phyloP scores from a whole-genome alignment of 2,888 invertebrate genomes.

The Polyploca ridens region DNA sequence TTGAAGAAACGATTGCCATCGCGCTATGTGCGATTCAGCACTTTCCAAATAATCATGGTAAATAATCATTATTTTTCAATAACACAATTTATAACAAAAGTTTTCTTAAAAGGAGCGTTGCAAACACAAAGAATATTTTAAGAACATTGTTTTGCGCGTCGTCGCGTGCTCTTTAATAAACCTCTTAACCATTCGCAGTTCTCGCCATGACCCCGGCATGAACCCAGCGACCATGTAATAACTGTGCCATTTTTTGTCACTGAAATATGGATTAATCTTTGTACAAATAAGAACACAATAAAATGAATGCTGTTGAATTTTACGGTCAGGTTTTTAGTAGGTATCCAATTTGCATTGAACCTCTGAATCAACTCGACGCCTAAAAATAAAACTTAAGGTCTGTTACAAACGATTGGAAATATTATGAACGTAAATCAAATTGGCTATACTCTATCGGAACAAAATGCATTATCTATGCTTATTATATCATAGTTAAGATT shows the following conservation, averaged over 20 bases:
- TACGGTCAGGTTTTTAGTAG: not conserved
- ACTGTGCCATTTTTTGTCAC: slow-evolving; percentile 26
- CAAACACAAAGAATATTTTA: not conserved
- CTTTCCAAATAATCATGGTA: not conserved
- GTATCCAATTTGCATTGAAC: not conserved
- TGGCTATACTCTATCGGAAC: too few relatives aligned
- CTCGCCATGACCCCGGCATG: slow-evolving; percentile 34
- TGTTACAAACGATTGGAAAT: not conserved
- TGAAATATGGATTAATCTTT: slow-evolving; percentile 3
- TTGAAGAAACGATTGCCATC: too few relatives aligned
- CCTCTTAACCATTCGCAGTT: slow-evolving; percentile 13
- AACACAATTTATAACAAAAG: not conserved
- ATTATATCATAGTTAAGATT: too few relatives aligned
- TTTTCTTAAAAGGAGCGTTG: not conserved
- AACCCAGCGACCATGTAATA: slow-evolving; percentile 29
- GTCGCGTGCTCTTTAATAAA: slow-evolving; percentile 23
- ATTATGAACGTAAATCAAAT: too few relatives aligned
- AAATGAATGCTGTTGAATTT: not conserved
- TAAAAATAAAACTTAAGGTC: not conserved
- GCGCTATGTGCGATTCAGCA: too few relatives aligned
- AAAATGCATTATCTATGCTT: too few relatives aligned
- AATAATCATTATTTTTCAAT: not conserved
- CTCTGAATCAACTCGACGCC: not conserved
- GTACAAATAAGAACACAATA: slow-evolving; percentile 5
- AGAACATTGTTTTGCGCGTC: slow-evolving; percentile 13